Conservation (phyloP, 1,140 invertebrate species). For the Drosophila azteca region DNA sequence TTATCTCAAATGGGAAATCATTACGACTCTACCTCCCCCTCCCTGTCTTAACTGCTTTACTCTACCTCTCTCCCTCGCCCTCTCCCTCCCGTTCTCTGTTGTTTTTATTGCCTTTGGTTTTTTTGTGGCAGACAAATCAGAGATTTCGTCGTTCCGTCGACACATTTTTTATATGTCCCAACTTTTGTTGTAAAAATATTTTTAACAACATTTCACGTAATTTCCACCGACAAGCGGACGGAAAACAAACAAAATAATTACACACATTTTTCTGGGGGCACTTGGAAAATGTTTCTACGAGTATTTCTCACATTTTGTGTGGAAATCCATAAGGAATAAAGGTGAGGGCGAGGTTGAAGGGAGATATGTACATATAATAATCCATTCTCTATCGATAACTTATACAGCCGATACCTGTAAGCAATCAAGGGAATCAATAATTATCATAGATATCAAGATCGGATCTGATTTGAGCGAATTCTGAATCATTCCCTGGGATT, state of each 20-base stretch:
- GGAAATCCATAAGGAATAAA: too few species aligned
- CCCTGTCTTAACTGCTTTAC: background rate
- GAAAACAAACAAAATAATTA: slow-evolving; percentile 55
- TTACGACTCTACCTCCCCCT: slow-evolving; percentile 42
- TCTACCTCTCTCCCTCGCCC: background rate
- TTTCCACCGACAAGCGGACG: slow-evolving; percentile 43
- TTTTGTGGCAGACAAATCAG: slow-evolving; percentile 63
- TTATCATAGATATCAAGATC: too few species aligned
- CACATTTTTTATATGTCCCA: slow-evolving; percentile 61
- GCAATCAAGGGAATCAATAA: too few species aligned
- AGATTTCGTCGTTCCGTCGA: slow-evolving; percentile 42
- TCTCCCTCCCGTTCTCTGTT: too few species aligned
- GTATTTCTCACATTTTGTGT: slow-evolving; percentile 60
- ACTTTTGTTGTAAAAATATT: slow-evolving; percentile 76
- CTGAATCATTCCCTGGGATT: too few species aligned
- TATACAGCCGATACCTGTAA: too few species aligned
- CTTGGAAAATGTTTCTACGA: slow-evolving; percentile 38
- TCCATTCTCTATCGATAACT: too few species aligned
- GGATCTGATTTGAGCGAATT: too few species aligned
- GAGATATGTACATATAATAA: too few species aligned
- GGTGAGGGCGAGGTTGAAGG: too few species aligned
- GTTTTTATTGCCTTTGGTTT: slow-evolving; percentile 52
- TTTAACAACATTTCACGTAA: slow-evolving; percentile 78
- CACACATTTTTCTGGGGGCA: slow-evolving; percentile 58
- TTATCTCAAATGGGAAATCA: slow-evolving; percentile 81